A percentile compares a stretch with the other conserved stretches of the same genome.
Conservation (phyloP, 2,888 invertebrate species). For the Amiota communis region DNA sequence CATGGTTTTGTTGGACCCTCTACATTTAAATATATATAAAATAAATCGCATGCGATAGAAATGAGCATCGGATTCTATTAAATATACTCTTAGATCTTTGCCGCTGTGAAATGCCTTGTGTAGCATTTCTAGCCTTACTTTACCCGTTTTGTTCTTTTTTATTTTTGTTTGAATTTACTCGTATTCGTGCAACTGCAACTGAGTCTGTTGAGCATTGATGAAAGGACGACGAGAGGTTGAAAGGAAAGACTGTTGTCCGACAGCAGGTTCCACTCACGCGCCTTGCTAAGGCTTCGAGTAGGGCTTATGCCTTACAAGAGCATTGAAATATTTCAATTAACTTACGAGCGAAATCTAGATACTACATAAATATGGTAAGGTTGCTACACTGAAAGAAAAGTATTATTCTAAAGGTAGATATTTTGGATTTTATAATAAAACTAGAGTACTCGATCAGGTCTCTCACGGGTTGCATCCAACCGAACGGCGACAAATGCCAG, state of each 20-base stretch:
- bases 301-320: constrained; percentile 44
- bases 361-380: constrained; percentile 13
- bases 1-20: constrained; percentile 4
- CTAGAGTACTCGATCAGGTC: no score
- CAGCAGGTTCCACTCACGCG: constrained; percentile 19
- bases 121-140: not conserved
- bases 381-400: constrained; percentile 3
- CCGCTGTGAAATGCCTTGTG: constrained; percentile 45
- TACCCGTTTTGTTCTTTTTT: no score
- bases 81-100: constrained; percentile 63
- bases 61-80: constrained; percentile 71
- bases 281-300: constrained; percentile 3
- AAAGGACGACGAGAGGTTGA: not conserved
- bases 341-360: constrained; percentile 45
- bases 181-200: not conserved
- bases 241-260: not conserved
- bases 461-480: no score
- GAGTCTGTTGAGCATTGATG: not conserved
- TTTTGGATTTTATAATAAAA: not conserved
- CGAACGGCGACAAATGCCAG: no score
- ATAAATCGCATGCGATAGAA: constrained; percentile 72
- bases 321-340: constrained; percentile 72
- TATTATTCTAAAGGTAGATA: not conserved
- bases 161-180: no score
- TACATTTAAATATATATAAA: constrained; percentile 59